A percentile compares a stretch with the other conserved stretches of the same genome.
These are phyloP conservation scores for Tinea semifulvella DNA, from an alignment of 2,888 invertebrate species.

Conservation along the genomic window DNA sequence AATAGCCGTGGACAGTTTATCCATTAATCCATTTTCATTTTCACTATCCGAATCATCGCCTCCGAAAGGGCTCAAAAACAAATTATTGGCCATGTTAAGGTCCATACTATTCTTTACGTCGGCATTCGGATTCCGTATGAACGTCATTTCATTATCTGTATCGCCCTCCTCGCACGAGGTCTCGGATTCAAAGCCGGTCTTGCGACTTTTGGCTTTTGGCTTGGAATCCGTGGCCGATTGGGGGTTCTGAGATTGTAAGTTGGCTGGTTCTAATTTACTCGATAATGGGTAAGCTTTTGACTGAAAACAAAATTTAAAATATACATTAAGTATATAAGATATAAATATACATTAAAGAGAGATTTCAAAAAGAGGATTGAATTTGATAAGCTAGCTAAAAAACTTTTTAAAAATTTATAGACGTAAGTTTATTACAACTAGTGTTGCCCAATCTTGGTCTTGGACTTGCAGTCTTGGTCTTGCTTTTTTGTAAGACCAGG, in stretches of 20 bases:
- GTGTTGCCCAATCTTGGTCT: no score
- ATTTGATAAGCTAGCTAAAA: no score
- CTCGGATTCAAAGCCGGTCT: conserved; percentile 60
- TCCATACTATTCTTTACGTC: conserved; percentile 41
- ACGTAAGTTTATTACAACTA: no score
- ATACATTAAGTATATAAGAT: no score
- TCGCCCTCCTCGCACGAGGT: conserved; percentile 69
- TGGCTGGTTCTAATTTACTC: conserved; percentile 36
- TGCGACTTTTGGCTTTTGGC: conserved; percentile 25
- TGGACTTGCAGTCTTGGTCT: no score
- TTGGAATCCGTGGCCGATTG: conserved; percentile 22
- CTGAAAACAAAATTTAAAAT: conserved; percentile 34
- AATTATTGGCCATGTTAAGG: conserved; percentile 54
- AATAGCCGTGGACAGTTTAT: conserved; percentile 76
- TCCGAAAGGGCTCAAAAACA: conserved; percentile 58
- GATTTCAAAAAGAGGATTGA: no score
- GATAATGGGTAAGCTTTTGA: conserved; percentile 68
- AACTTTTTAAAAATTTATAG: no score
- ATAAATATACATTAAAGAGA: no score
- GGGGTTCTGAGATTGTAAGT: conserved; percentile 31
- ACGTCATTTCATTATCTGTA: conserved; percentile 67
- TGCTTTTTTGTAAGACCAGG: no score
- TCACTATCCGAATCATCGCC: conserved; percentile 78
- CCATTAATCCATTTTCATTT: conserved; percentile 74
- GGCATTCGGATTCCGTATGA: conserved; percentile 55